Evolutionary conservation across 2,888 invertebrate genomes (phyloP).

Genomic region (Crocallis elinguaria): DNA sequence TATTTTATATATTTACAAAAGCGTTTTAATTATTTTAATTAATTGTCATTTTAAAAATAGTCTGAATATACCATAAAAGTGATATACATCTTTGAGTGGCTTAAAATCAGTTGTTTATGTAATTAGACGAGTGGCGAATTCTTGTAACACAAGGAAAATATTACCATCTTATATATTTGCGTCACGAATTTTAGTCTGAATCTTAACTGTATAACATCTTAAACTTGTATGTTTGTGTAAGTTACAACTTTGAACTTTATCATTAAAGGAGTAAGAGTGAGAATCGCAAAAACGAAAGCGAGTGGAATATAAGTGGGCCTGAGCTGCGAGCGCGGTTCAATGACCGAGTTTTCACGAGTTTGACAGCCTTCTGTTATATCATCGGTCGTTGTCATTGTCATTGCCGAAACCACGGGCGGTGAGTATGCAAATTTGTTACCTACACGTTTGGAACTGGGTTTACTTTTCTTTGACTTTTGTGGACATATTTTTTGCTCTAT

Average conservation of each 20-base stretch:
- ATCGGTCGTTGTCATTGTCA: slow-evolving; percentile 84
- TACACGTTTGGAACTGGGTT: slow-evolving; percentile 55
- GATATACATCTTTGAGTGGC: not conserved
- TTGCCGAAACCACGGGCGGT: slow-evolving; percentile 75
- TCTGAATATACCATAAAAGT: not conserved
- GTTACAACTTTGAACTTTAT: slow-evolving; percentile 68
- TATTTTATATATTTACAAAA: not conserved
- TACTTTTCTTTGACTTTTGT: slow-evolving; percentile 56
- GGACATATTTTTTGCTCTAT: slow-evolving; percentile 43
- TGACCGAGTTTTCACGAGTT: slow-evolving; percentile 85
- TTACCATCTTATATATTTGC: slow-evolving; percentile 48
- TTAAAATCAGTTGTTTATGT: slow-evolving; percentile 35
- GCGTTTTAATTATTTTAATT: not conserved
- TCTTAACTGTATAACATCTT: slow-evolving; percentile 61
- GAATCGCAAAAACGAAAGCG: slow-evolving; percentile 77
- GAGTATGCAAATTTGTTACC: slow-evolving; percentile 67
- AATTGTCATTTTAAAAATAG: too few relatives aligned
- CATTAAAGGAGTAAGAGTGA: slow-evolving; percentile 59
- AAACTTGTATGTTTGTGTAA: slow-evolving; percentile 43
- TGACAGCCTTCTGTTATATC: slow-evolving; percentile 85
- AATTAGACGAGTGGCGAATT: slow-evolving; percentile 37
- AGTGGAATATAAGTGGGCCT: slow-evolving; percentile 54
- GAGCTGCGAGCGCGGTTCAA: slow-evolving; percentile 74
- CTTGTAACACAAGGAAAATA: slow-evolving; percentile 42
- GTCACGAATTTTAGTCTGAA: slow-evolving; percentile 57